Evolutionary conservation across 2,797 vertebrate genomes (phyloP), one percentile per base, ranked within the genome.

Genomic region (Chloroceryle inda): DNA sequence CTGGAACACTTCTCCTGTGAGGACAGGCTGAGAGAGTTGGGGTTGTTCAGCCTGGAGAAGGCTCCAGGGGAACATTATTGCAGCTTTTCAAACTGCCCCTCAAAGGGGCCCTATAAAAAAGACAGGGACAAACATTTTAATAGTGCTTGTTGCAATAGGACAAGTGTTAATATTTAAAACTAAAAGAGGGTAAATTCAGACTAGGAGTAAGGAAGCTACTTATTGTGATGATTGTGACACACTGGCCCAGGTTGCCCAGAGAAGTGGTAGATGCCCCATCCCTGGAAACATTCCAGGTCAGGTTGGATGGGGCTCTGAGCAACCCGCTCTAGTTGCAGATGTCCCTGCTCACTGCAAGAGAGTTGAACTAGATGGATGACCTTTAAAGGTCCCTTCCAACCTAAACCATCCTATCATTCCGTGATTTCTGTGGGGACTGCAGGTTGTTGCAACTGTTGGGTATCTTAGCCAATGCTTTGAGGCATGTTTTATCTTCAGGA

Each of bases 171-270:
- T 8, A 18, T 76, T 56, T 75, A 31, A 68, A 85, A 38, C 11
- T 58, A 27, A 49, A 78, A 79, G 9, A 49, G 1, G 4, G 13
- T 3, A 31, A 17, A 61, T 68, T 87, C 42, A 92, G 20, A 44
- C 19, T 31, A 31, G 24, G 49, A 16, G 11, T 13, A 47, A 59
- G 58, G 35, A 69, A 63, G 8, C 5, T 5, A 37, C 8, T 20
- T 22, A 77, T 71, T 27, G 33, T 1, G 0, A 1, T 17, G 21
- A 73, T 7, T 5, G 9, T 59, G 40, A 61, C 92, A 50, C 0
- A 0, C 11, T 42, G 37, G 31, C 4, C 3, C 1, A 21, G 49
- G 49, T 50, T 50, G 31, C 49, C 26, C 26, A 52, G n/a, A 76
- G 21, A 52, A 6, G n/a, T 15, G 5, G 38, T 24, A 5, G 31